These are phyloP conservation scores for Drosophila bocki DNA, from an alignment of 1,140 invertebrate species.

Conservation along the genomic window DNA sequence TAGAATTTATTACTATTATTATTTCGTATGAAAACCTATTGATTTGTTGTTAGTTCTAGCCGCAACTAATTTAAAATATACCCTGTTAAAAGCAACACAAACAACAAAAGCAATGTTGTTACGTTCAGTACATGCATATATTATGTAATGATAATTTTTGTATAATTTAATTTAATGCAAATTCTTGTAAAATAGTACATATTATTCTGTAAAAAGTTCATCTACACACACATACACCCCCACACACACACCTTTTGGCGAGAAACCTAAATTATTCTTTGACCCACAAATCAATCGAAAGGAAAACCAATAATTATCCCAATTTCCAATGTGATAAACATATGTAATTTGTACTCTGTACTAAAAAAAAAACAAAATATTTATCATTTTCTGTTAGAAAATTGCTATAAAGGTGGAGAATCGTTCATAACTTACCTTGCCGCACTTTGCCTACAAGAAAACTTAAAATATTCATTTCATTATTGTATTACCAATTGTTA, in stretches of 20 bases:
- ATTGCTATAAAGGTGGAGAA: slow-evolving; percentile 63
- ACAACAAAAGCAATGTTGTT: slow-evolving; percentile 37
- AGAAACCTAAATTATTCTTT: slow-evolving; percentile 42
- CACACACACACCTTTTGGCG: slow-evolving; percentile 40
- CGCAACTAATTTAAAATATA: slow-evolving; percentile 68
- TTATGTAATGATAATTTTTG: slow-evolving; percentile 59
- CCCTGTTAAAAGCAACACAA: slow-evolving; percentile 53
- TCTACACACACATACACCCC: slow-evolving; percentile 45
- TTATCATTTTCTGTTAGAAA: slow-evolving; percentile 68
- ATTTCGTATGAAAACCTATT: slow-evolving; percentile 67
- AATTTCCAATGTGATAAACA: slow-evolving; percentile 79
- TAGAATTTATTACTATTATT: slow-evolving; percentile 82
- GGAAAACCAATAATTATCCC: slow-evolving; percentile 65
- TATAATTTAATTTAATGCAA: slow-evolving; percentile 67
- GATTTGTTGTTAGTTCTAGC: slow-evolving; percentile 80
- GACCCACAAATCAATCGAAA: slow-evolving; percentile 49
- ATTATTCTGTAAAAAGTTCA: slow-evolving; percentile 68
- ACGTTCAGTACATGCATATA: slow-evolving; percentile 57
- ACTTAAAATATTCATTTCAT: slow-evolving; percentile 66
- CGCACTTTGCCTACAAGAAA: slow-evolving; percentile 79
- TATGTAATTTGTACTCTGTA: slow-evolving; percentile 73
- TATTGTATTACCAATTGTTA: slow-evolving; percentile 62
- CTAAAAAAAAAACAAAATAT: slow-evolving; percentile 58
- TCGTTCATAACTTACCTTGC: slow-evolving; percentile 55
- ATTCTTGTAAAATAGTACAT: slow-evolving; percentile 60